Conservation (phyloP, 2,113 vertebrate genomes). For the Syngnathus typhle region DNA sequence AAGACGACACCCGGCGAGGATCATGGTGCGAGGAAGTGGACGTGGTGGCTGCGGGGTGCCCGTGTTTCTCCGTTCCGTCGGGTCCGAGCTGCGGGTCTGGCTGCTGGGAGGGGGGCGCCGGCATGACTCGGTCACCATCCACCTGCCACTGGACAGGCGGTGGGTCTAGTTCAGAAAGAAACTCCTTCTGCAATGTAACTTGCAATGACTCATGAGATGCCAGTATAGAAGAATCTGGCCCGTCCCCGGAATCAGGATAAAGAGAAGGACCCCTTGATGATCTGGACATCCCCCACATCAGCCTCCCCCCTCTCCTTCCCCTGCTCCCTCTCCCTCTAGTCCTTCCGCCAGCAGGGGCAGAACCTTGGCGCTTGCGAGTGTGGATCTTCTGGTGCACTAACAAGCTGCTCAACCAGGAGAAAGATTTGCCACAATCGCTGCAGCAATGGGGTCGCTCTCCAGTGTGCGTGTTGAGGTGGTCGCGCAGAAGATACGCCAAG, state of each 20-base stretch:
- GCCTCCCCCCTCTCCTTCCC: slow-evolving; percentile 49
- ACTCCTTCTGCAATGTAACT: slow-evolving; percentile 34
- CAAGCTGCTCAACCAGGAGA: slow-evolving; percentile 76
- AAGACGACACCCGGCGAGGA: slow-evolving; percentile 30
- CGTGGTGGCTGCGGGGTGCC: slow-evolving; percentile 28
- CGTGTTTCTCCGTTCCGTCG: slow-evolving; percentile 44
- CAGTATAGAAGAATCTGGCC: slow-evolving; percentile 30
- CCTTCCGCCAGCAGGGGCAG: slow-evolving; percentile 30
- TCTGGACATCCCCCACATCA: slow-evolving; percentile 40
- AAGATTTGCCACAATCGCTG: slow-evolving; percentile 70
- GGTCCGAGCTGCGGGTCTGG: slow-evolving; percentile 13
- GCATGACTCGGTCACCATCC: slow-evolving; percentile 53
- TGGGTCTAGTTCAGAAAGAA: slow-evolving; percentile 28
- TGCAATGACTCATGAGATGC: slow-evolving; percentile 36
- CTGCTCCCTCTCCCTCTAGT: slow-evolving; percentile 50
- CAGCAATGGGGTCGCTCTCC: slow-evolving; percentile 75
- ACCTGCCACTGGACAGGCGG: slow-evolving; percentile 58
- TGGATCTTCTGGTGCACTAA: slow-evolving; percentile 75
- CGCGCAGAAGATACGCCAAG: slow-evolving; percentile 71
- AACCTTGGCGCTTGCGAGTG: slow-evolving; percentile 60
- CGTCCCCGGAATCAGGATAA: slow-evolving; percentile 30
- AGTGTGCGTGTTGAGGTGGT: slow-evolving; percentile 76
- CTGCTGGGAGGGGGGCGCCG: slow-evolving; percentile 30
- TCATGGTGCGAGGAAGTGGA: slow-evolving; percentile 39
- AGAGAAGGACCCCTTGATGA: slow-evolving; percentile 32